Conservation (phyloP, 2,113 vertebrate genomes). For the Siniperca knerii region DNA sequence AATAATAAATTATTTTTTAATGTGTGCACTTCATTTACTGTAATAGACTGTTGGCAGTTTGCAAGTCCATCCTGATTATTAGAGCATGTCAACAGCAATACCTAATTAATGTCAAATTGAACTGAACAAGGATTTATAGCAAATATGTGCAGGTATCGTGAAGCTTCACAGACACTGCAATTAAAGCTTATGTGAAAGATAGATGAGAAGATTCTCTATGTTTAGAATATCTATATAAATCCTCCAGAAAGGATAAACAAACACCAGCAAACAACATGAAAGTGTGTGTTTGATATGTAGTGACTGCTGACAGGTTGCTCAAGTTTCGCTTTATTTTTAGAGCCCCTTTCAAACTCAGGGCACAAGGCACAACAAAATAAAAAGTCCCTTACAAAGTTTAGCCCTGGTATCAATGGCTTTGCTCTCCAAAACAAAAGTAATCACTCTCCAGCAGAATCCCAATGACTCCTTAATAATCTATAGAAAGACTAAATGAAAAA, state of each 20-base stretch:
- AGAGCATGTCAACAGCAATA: not conserved
- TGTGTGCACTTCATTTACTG: not conserved
- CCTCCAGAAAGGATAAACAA: constrained; percentile 58
- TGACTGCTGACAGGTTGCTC: constrained; percentile 55
- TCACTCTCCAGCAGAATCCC: constrained; percentile 29
- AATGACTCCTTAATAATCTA: constrained; percentile 57
- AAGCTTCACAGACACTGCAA: constrained; percentile 9
- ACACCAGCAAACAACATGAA: constrained; percentile 52
- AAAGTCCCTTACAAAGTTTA: constrained; percentile 31
- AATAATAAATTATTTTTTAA: not conserved
- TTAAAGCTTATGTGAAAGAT: constrained; percentile 30
- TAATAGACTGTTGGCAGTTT: not conserved
- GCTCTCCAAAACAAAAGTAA: constrained; percentile 24
- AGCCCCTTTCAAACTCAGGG: constrained; percentile 43
- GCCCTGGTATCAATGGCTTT: constrained; percentile 30
- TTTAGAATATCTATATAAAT: constrained; percentile 64
- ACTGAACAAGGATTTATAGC: not conserved
- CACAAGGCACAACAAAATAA: constrained; percentile 25
- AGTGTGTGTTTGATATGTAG: constrained; percentile 58
- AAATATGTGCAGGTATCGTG: constrained; percentile 11
- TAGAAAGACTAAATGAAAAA: constrained; percentile 12
- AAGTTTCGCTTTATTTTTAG: constrained; percentile 53
- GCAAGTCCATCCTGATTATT: not conserved
- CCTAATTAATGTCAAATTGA: not conserved
- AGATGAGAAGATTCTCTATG: constrained; percentile 37